A percentile compares a stretch with the other conserved stretches of the same genome.
Evolutionary conservation across 2,888 invertebrate genomes (phyloP).

Genomic region (Plutella xylostella): DNA sequence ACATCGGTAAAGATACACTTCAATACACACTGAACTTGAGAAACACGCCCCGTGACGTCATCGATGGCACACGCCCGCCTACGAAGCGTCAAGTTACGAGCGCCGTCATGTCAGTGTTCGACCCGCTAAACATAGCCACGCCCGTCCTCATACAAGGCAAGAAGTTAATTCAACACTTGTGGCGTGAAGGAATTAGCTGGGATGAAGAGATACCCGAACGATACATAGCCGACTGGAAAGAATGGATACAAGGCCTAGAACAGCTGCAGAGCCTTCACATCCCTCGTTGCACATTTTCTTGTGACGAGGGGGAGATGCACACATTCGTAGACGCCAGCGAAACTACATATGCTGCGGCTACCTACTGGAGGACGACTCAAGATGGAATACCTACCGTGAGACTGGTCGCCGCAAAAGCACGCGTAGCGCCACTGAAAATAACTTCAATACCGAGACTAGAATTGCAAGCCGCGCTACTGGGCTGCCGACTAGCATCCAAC

Average conservation of each 20-base stretch:
- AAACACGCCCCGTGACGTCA: slow-evolving; percentile 2
- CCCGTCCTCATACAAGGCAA: slow-evolving; percentile 15
- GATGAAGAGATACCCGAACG: background rate
- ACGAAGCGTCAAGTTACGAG: slow-evolving; percentile 15
- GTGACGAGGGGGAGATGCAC: background rate
- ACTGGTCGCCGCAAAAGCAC: no score
- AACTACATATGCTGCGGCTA: background rate
- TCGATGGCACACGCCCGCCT: slow-evolving; percentile 6
- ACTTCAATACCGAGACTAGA: no score
- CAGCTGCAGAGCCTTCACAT: background rate
- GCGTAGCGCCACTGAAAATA: no score
- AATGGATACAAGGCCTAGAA: background rate
- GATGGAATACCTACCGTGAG: no score
- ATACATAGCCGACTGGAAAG: background rate
- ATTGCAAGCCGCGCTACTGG: no score
- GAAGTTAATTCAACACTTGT: slow-evolving; percentile 14
- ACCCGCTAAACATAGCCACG: slow-evolving; percentile 13
- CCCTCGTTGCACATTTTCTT: no score
- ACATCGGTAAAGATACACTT: slow-evolving; percentile 7
- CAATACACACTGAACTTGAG: slow-evolving; percentile 10
- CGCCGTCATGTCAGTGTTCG: slow-evolving; percentile 14
- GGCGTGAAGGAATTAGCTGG: slow-evolving; percentile 15
- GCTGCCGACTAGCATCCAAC: no score
- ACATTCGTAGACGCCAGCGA: background rate
- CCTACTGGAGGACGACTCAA: no score